Percentiles rank a stretch among this genome's conserved stretches.
phyloP scores from a whole-genome alignment of 2,888 invertebrate species.

The Apodemia mormo region DNA sequence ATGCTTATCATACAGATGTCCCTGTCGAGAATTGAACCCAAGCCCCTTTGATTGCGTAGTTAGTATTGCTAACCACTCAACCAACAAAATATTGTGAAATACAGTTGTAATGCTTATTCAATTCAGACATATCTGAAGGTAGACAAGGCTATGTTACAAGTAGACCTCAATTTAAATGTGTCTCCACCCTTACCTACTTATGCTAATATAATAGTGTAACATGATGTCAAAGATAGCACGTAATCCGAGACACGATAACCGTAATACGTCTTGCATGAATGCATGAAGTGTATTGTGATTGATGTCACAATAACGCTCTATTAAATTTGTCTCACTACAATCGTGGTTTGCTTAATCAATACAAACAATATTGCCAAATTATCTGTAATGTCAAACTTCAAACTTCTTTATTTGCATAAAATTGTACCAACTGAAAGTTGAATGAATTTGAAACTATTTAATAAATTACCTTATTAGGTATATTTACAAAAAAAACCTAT shows the following conservation, averaged over 20 bases:
- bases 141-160: not conserved
- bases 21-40: no score
- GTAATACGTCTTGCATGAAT: slow-evolving; percentile 47
- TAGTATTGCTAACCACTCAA: no score
- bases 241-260: slow-evolving; percentile 44
- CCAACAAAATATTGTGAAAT: no score
- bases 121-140: not conserved
- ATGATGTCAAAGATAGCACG: slow-evolving; percentile 57
- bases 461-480: no score
- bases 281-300: slow-evolving; percentile 46
- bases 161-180: slow-evolving; percentile 16
- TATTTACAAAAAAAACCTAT: no score
- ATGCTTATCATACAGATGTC: no score
- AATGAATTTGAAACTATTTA: no score
- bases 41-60: no score
- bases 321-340: slow-evolving; percentile 51
- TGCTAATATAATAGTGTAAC: slow-evolving; percentile 42
- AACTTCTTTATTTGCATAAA: no score
- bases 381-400: no score
- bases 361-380: slow-evolving; percentile 34
- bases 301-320: slow-evolving; percentile 57
- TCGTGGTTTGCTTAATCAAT: slow-evolving; percentile 52
- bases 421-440: no score
- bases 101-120: no score
- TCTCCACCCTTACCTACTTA: slow-evolving; percentile 25